Conservation (phyloP, 2,888 invertebrate species). For the Volucella inflata region DNA sequence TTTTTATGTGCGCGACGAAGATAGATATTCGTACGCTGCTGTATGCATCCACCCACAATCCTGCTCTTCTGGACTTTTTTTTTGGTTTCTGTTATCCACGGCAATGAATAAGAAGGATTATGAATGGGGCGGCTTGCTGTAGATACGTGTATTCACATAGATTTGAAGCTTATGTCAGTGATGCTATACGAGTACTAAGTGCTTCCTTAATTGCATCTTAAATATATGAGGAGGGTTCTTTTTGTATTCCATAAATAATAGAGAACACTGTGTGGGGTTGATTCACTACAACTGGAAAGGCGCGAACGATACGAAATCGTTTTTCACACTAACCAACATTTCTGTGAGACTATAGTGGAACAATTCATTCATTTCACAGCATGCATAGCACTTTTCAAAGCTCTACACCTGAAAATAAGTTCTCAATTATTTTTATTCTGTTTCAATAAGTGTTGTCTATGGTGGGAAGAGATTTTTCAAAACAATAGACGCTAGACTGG, state of each 20-base stretch:
- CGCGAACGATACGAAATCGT: too few relatives aligned
- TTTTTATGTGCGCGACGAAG: constrained; percentile 28
- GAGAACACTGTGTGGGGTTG: background rate
- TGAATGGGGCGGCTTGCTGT: background rate
- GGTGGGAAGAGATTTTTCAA: background rate
- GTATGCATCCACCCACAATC: too few relatives aligned
- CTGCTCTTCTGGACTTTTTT: too few relatives aligned
- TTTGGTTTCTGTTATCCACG: background rate
- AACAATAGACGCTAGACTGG: too few relatives aligned
- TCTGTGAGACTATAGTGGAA: too few relatives aligned
- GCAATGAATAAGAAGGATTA: constrained; percentile 15
- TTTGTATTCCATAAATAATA: constrained; percentile 58
- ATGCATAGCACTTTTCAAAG: too few relatives aligned
- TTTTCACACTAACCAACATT: too few relatives aligned
- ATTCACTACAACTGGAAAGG: too few relatives aligned
- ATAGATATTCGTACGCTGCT: constrained; percentile 3
- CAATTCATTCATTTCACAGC: background rate
- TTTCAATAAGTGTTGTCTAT: constrained; percentile 44
- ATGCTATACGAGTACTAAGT: constrained; percentile 30
- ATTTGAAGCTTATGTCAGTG: background rate
- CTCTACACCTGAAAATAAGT: constrained; percentile 25
- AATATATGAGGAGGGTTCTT: constrained; percentile 24
- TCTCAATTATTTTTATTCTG: constrained; percentile 15
- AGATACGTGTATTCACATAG: background rate
- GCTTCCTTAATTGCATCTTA: constrained; percentile 58